These are phyloP conservation scores for Illadopsis cleaveri DNA, from an alignment of 2,113 vertebrate genomes.

Conservation along the genomic window DNA sequence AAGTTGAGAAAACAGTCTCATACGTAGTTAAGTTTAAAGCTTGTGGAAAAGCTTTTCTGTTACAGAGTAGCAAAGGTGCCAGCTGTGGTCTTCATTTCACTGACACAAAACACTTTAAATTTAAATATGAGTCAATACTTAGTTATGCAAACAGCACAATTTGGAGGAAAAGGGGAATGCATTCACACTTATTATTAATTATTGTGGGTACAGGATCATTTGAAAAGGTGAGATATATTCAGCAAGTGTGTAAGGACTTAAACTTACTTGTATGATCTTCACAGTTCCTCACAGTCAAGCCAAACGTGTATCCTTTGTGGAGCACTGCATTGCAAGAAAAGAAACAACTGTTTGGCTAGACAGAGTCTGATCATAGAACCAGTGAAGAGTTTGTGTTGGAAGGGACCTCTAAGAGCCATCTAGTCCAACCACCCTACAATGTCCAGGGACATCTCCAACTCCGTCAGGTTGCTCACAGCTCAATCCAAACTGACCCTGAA, in stretches of 20 bases:
- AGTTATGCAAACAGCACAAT: not conserved
- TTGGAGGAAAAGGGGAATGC: not conserved
- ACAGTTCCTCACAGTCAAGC: not conserved
- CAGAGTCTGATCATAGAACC: not conserved
- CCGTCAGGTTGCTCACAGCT: not conserved
- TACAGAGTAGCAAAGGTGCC: not conserved
- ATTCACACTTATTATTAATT: not conserved
- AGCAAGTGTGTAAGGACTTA: not conserved
- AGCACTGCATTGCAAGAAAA: not conserved
- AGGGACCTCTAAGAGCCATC: not conserved
- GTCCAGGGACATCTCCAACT: not conserved
- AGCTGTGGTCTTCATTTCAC: not conserved
- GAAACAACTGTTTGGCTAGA: not conserved
- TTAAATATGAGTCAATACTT: not conserved
- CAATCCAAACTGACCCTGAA: not conserved
- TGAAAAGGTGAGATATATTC: not conserved
- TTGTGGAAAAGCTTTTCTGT: not conserved
- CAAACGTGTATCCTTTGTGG: fast-evolving
- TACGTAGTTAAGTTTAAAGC: not conserved
- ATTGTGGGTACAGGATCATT: not conserved
- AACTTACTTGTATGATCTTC: not conserved
- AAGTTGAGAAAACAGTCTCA: not conserved
- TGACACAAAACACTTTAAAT: not conserved
- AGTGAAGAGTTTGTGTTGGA: not conserved
- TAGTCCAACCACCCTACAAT: not conserved